Percentiles rank a stretch among this genome's conserved stretches.
These are phyloP conservation scores for Elanoides forficatus DNA, from an alignment of 2,113 vertebrate species.

Conservation along the genomic window DNA sequence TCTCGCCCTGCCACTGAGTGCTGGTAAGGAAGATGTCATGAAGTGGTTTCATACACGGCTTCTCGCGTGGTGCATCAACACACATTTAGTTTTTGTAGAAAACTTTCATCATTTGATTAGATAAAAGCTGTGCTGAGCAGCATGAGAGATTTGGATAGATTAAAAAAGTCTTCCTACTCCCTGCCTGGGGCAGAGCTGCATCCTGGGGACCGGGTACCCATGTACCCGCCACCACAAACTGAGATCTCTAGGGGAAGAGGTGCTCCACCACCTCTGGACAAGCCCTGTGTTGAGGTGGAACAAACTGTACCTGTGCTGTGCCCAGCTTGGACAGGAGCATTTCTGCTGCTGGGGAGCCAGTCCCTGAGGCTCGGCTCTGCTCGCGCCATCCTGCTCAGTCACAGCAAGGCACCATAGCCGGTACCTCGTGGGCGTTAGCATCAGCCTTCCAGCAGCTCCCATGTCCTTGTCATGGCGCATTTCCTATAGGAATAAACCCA, in stretches of 20 bases:
- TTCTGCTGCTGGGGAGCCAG: not conserved
- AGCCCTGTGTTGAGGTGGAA: not conserved
- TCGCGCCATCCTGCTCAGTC: accelerated
- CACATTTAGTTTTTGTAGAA: not conserved
- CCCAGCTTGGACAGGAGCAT: not conserved
- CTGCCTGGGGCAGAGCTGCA: not conserved
- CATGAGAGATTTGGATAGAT: not conserved
- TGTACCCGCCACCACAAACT: not conserved
- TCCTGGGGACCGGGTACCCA: too few relatives aligned
- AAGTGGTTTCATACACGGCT: not conserved
- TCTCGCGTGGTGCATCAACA: not conserved
- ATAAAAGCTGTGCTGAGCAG: not conserved
- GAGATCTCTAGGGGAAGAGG: not conserved
- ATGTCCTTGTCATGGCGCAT: too few relatives aligned
- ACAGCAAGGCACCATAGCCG: too few relatives aligned
- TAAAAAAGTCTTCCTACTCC: not conserved
- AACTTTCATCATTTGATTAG: not conserved
- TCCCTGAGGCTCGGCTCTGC: not conserved
- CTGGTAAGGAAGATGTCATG: not conserved
- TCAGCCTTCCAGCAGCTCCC: not conserved
- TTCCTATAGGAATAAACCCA: not conserved
- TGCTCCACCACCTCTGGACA: not conserved
- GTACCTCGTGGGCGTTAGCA: too few relatives aligned
- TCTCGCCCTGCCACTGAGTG: not conserved
- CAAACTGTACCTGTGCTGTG: too few relatives aligned